Evolutionary conservation across 2,888 invertebrate genomes (phyloP), one percentile per base, ranked within the genome.

Genomic region (Rhorus exstirpatorius): DNA sequence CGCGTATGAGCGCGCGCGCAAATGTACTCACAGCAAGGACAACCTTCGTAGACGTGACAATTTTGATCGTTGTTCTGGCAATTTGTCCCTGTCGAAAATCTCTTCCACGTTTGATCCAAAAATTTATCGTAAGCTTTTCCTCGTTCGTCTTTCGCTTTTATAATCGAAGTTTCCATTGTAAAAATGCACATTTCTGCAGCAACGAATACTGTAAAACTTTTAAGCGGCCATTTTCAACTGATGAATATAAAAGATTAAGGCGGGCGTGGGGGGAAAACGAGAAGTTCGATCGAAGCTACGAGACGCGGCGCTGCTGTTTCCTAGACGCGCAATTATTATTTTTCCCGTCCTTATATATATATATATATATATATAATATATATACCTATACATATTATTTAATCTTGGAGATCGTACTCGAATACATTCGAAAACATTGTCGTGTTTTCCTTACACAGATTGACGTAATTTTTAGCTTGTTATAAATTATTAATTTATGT

Each of bases 181-280:
- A 84, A 79, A 61, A 79, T 67, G 80, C 85, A 87, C 87, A 88
- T 89, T 87, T 86, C 89, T 83, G 55, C 31, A 83, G 41, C 78
- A 87, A 87, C 77, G 79, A 79, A 35, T 76, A 68, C 61, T 68
- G 82, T 44, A 84, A 60, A 82, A 86, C 86, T 87, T 86, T 90
- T 78, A 91, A 87, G 90, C 90, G 84, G 91, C 91, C 91, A 91
- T 91, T 88, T 91, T 91, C 86, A 88, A 83, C 83, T 86, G 17
- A 46, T 61, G 49, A 82, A 84, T 79, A 10, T 31, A 31, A 75
- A 38, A 55, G 51, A 63, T 76, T 74, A 60, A 31, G 31, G 6
- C 3, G 6, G 31, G 10, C 38, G 38, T 10, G 1, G 6, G 31
- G 10, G 6, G 38, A 1, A 3, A 63, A 49, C 12, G 1, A 12